A percentile compares a stretch with the other conserved stretches of the same genome.
phyloP scores from a whole-genome alignment of 2,797 vertebrate species.

The Ctenopoma multispine region DNA sequence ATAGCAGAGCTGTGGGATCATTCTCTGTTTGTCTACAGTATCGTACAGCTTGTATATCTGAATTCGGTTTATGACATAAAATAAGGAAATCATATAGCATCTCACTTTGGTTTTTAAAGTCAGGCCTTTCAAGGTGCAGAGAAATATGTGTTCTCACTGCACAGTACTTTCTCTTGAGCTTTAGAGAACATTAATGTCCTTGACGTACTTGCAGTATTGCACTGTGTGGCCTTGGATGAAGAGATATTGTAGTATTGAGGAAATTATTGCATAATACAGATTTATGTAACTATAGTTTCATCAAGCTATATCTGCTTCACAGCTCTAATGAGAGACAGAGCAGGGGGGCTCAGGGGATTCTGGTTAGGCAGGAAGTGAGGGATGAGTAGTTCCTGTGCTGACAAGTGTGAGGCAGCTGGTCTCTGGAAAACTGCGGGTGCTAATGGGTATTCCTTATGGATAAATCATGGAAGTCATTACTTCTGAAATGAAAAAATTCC shows the following conservation, averaged over 20 bases:
- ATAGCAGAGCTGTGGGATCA: neutral
- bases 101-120: too few species aligned
- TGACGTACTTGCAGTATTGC: too few species aligned
- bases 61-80: too few species aligned
- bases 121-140: too few species aligned
- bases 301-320: constrained; percentile 38
- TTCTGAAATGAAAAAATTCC: neutral
- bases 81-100: too few species aligned
- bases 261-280: constrained; percentile 20
- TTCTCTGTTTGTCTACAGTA: too few species aligned
- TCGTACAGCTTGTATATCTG: too few species aligned
- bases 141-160: neutral
- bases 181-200: neutral
- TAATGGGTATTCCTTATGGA: constrained; percentile 36
- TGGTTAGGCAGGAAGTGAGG: constrained; percentile 62
- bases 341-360: constrained; percentile 43
- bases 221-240: neutral
- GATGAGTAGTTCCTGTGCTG: constrained; percentile 55
- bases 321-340: constrained; percentile 31
- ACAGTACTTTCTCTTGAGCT: neutral
- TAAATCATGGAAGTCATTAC: constrained; percentile 18
- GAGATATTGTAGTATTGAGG: neutral
- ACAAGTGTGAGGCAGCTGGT: constrained; percentile 37
- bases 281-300: constrained; percentile 5
- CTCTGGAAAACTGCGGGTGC: constrained; percentile 6